These are phyloP conservation scores for Sylvilagus bachmani DNA, from an alignment of 2,113 vertebrate species.

Conservation along the genomic window DNA sequence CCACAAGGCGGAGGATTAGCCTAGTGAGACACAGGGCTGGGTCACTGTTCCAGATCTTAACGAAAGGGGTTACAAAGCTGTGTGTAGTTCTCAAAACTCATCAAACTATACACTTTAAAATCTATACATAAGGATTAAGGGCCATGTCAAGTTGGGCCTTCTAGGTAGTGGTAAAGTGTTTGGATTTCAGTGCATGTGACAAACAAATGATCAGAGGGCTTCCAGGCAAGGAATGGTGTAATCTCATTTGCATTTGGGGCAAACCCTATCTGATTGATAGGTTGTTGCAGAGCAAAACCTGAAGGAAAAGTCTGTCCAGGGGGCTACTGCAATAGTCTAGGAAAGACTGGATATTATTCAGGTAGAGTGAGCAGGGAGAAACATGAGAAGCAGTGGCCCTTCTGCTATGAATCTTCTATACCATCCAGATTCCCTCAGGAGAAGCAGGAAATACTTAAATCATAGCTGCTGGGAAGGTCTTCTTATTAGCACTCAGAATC, in stretches of 20 bases:
- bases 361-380: background rate
- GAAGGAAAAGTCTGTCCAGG: background rate
- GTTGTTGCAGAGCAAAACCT: background rate
- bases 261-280: background rate
- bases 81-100: background rate
- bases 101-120: background rate
- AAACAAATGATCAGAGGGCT: background rate
- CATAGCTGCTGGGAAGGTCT: background rate
- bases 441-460: background rate
- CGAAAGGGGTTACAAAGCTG: background rate
- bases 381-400: background rate
- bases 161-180: background rate
- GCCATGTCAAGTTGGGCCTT: background rate
- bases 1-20: too few species aligned
- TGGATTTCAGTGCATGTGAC: background rate
- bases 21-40: too few species aligned
- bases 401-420: background rate
- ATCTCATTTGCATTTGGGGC: conserved; percentile 24
- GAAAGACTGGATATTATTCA: background rate
- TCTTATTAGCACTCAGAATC: background rate
- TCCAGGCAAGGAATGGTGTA: background rate
- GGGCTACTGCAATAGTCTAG: too few species aligned
- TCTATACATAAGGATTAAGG: background rate
- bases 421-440: background rate
- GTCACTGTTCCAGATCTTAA: background rate